phyloP scores from a whole-genome alignment of 2,113 vertebrate genomes.

The Anoplopoma fimbria region DNA sequence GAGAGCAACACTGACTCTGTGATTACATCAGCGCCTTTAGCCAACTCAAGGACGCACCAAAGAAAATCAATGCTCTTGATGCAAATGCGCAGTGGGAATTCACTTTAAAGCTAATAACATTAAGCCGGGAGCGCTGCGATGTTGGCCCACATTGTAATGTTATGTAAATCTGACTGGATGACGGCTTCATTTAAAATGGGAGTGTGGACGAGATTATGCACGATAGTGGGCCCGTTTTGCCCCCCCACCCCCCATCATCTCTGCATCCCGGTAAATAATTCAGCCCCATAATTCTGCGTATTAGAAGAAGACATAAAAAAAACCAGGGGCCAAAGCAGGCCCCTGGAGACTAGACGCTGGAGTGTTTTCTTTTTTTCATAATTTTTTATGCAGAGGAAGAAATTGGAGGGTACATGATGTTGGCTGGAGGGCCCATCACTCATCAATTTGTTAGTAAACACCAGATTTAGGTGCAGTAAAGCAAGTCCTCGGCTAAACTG shows the following conservation, averaged over 20 bases:
- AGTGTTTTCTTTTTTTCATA: not conserved
- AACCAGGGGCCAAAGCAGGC: no score
- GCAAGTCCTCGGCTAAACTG: conserved; percentile 70
- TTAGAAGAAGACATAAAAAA: no score
- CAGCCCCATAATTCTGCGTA: no score
- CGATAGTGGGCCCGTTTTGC: no score
- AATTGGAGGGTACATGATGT: conserved; percentile 60
- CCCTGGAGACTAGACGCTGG: no score
- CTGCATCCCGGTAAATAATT: no score
- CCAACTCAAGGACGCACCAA: conserved; percentile 72
- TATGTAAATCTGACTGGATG: conserved; percentile 84
- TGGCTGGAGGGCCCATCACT: conserved; percentile 81
- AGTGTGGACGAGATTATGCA: conserved; percentile 51
- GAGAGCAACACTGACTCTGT: conserved; percentile 74
- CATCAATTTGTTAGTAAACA: conserved; percentile 87
- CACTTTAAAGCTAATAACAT: conserved; percentile 82
- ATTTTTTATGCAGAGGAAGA: conserved; percentile 59
- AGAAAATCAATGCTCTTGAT: conserved; percentile 78
- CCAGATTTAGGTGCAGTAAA: conserved; percentile 82
- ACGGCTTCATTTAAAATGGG: conserved; percentile 77
- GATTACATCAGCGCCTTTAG: conserved; percentile 80
- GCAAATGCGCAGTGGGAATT: conserved; percentile 75
- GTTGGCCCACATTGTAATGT: conserved; percentile 79
- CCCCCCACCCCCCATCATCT: no score
- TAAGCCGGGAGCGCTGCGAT: conserved; percentile 70